phyloP scores from a whole-genome alignment of 1,140 invertebrate species.

The Plectrocnemia conspersa region DNA sequence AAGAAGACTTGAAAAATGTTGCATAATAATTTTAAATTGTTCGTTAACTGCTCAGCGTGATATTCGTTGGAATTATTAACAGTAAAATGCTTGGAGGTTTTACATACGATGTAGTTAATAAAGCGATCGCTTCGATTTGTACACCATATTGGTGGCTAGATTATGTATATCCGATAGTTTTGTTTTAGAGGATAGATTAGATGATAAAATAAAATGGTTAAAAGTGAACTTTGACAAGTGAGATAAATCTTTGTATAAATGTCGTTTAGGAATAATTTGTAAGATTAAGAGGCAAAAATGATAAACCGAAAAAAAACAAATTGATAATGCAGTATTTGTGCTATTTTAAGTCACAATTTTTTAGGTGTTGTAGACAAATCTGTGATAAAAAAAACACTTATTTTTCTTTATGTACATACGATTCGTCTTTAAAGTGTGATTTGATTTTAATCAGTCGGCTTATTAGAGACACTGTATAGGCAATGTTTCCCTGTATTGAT shows the following conservation, averaged over 20 bases:
- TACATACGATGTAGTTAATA: conserved; percentile 3
- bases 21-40: too few relatives aligned
- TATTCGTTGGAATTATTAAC: conserved; percentile 8
- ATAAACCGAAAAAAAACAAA: conserved; percentile 30
- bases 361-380: conserved; percentile 40
- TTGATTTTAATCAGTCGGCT: conserved; percentile 22
- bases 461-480: conserved; percentile 28
- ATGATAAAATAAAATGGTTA: conserved; percentile 21
- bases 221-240: conserved; percentile 28
- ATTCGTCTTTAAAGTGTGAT: conserved; percentile 21
- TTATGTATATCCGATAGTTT: conserved; percentile 15
- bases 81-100: conserved; percentile 10
- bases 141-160: conserved; percentile 40
- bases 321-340: conserved; percentile 34
- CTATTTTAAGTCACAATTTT: conserved; percentile 36
- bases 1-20: too few relatives aligned
- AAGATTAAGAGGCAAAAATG: conserved; percentile 23
- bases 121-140: conserved; percentile 31
- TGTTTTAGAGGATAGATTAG: conserved; percentile 22
- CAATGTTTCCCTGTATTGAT: conserved; percentile 28
- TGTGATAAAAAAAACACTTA: conserved; percentile 39
- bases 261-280: conserved; percentile 15
- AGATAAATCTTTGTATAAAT: conserved; percentile 22
- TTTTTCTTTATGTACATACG: conserved; percentile 31
- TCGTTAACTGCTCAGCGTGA: conserved; percentile 5